A percentile compares a stretch with the other conserved stretches of the same genome.
Evolutionary conservation across 2,797 vertebrate species (phyloP).

Genomic region (Ibycter americanus): DNA sequence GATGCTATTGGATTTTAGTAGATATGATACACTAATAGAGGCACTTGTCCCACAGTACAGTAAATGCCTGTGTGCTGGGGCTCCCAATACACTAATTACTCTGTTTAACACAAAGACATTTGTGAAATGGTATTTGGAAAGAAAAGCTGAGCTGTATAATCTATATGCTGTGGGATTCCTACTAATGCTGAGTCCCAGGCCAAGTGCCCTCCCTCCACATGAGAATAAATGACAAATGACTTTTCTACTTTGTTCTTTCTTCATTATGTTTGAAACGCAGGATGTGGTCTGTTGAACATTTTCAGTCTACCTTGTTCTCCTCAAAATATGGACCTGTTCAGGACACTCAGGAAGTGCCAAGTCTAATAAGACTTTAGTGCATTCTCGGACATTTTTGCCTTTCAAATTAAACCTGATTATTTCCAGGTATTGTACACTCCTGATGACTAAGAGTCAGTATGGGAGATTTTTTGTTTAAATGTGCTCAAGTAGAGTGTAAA

Average conservation of each 20-base stretch:
- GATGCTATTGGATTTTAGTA: neutral
- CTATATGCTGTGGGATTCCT: neutral
- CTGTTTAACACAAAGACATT: slow-evolving; percentile 7
- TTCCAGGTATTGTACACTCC: neutral
- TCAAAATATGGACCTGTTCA: neutral
- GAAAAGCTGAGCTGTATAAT: neutral
- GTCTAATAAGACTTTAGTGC: neutral
- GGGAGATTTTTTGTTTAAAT: neutral
- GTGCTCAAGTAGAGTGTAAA: rapidly evolving
- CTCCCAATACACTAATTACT: slow-evolving; percentile 56
- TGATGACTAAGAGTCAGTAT: neutral
- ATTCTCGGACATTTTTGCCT: neutral
- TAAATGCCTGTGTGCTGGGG: neutral
- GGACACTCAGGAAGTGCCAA: neutral
- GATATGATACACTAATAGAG: neutral
- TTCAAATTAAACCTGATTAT: neutral
- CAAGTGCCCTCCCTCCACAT: neutral
- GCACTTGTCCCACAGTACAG: neutral
- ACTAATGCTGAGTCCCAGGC: neutral
- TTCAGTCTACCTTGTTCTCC: neutral
- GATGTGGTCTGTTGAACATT: neutral
- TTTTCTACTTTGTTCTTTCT: neutral
- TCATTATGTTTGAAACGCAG: neutral
- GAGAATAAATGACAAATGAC: neutral
- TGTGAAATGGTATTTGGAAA: neutral